phyloP scores from a whole-genome alignment of 2,113 vertebrate genomes.

The Formicarius rufipectus region DNA sequence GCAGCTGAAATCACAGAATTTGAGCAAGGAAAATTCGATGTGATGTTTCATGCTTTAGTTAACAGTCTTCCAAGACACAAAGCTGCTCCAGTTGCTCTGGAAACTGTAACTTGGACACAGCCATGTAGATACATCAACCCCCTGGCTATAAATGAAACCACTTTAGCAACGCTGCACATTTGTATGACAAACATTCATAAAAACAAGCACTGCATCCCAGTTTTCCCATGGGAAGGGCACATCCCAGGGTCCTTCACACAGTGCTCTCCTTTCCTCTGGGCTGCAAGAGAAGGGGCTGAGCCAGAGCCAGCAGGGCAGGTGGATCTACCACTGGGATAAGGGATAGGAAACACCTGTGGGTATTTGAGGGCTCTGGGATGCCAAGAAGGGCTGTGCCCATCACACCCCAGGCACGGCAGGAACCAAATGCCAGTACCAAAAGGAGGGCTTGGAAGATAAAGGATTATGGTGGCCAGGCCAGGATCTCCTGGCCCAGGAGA shows the following conservation, averaged over 20 bases:
- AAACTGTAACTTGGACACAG: conserved; percentile 63
- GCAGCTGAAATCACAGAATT: conserved; percentile 2
- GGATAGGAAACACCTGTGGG: not conserved
- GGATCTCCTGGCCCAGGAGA: not conserved
- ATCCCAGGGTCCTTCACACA: not conserved
- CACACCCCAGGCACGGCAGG: not conserved
- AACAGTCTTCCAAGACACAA: conserved; percentile 39
- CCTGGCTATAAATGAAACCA: conserved; percentile 40
- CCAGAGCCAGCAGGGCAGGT: not conserved
- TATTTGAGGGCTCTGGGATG: too few species aligned
- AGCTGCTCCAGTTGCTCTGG: conserved; percentile 65
- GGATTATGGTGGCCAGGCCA: not conserved
- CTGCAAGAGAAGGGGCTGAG: not conserved
- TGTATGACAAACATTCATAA: not conserved
- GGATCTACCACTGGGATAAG: accelerated
- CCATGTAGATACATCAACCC: conserved; percentile 26
- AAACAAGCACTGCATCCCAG: not conserved
- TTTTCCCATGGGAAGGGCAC: not conserved
- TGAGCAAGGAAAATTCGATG: conserved; percentile 22
- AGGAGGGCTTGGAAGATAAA: not conserved
- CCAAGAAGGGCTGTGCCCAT: not conserved
- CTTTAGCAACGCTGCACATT: not conserved
- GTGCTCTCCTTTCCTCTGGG: not conserved
- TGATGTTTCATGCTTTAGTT: not conserved
- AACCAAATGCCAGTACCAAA: not conserved